Evolutionary conservation across 2,888 invertebrate species (phyloP), one percentile per base, ranked within the genome.

Genomic region (Gandaritis pyraliata): DNA sequence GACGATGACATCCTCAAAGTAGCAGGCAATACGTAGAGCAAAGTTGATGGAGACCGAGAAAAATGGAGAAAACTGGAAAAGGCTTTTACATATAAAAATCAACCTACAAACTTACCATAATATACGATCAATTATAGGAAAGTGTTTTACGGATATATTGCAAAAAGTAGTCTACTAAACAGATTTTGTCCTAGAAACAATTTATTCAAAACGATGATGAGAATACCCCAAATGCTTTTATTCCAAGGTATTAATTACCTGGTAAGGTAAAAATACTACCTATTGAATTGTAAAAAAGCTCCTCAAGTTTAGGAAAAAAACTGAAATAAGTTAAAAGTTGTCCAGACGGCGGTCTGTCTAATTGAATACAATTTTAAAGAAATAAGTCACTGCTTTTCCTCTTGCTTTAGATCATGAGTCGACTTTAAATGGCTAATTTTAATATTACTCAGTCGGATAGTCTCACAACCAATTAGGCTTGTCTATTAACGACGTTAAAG

Each of bases 341-440:
- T 75, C 70, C 67, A 73, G 69, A 72, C 73, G 58, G 18, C 46
- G 15, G 15, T 12, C 36, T 69, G 70, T 67, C 66, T 75, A 74
- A 75, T 74, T 76, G 55, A 75, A 73, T 56, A 52, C 30, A 49
- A 41, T 64, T 61, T 54, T 38, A 57, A 58, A 46, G 50, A 64
- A 64, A 47, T 53, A 47, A 54, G 23, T 50, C 39, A n/a, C 23
- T 58, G 13, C 56, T 36, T 46, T 48, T 53, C 52, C 39, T 47
- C 30, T 38, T 8, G 39, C 39, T 56, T 64, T 53, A 41, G 55
- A 15, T 13, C 64, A 64, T 57, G 59, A 39, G 56, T 59, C 18
- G 59, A 59, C 59, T 63, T 43, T 36, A 36, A 55, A 16, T 16
- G 16, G 1, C 48, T 33, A 3, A 29, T 29, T 47, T 47, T 12